Evolutionary conservation across 2,797 vertebrate genomes (phyloP).

Genomic region (Otus scops): DNA sequence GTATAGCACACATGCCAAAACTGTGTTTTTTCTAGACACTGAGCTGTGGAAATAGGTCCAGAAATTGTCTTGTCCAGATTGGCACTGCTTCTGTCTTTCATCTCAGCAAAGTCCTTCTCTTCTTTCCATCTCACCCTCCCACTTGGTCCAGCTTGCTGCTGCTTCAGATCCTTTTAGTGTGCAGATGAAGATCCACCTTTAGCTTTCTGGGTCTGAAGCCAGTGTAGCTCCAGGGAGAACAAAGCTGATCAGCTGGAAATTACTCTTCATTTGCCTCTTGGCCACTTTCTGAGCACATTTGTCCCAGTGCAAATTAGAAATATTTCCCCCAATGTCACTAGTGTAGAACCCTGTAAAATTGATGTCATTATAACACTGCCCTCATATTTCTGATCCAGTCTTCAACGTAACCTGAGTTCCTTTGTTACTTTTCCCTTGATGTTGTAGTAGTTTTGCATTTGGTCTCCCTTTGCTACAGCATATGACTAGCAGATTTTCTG

Average conservation of each 20-base stretch:
- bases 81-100: neutral
- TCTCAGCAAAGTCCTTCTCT: neutral
- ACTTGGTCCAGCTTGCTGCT: neutral
- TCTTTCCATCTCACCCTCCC: neutral
- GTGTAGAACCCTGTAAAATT: neutral
- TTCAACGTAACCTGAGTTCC: neutral
- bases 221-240: neutral
- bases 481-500: neutral
- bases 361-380: neutral
- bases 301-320: neutral
- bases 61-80: neutral
- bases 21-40: neutral
- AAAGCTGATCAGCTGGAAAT: neutral
- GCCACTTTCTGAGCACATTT: neutral
- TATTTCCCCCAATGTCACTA: neutral
- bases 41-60: neutral
- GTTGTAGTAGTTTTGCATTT: neutral
- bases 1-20: rapidly evolving
- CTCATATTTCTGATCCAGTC: neutral
- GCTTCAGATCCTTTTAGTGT: neutral
- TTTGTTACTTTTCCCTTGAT: neutral
- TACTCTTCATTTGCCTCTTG: neutral
- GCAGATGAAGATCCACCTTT: neutral
- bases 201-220: neutral
- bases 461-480: neutral